Conservation (phyloP, 2,888 invertebrate genomes). For the Strigamia crassipes region DNA sequence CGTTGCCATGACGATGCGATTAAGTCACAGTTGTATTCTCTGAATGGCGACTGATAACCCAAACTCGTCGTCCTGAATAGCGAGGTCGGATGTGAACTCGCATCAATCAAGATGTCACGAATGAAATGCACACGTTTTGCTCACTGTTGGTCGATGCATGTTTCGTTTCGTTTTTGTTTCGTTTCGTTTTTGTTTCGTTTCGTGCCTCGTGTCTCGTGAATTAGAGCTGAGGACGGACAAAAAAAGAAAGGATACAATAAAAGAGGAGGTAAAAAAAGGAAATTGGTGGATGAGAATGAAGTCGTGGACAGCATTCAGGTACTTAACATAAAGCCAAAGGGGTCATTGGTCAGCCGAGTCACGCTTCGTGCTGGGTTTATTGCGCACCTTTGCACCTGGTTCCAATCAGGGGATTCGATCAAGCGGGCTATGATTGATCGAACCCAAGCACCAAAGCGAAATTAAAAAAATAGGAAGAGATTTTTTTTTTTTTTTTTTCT, state of each 20-base stretch:
- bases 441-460: not conserved
- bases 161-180: no score
- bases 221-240: not conserved
- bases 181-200: no score
- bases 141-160: not conserved
- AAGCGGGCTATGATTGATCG: constrained; percentile 14
- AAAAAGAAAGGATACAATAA: not conserved
- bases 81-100: not conserved
- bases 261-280: not conserved
- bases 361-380: constrained; percentile 21
- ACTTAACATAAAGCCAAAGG: constrained; percentile 33
- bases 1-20: constrained; percentile 26
- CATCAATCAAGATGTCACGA: constrained; percentile 1
- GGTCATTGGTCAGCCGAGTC: constrained; percentile 29
- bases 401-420: constrained; percentile 34
- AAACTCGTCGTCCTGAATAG: not conserved
- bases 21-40: constrained; percentile 26
- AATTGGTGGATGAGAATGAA: constrained; percentile 5
- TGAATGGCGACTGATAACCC: constrained; percentile 23
- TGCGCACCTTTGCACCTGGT: constrained; percentile 29
- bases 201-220: not conserved
- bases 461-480: constrained; percentile 12
- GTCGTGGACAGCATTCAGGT: not conserved
- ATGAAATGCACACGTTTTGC: not conserved
- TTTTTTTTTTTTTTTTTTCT: not conserved